These are phyloP conservation scores for Ophiodon elongatus DNA, from an alignment of 2,113 vertebrate genomes.

Conservation along the genomic window DNA sequence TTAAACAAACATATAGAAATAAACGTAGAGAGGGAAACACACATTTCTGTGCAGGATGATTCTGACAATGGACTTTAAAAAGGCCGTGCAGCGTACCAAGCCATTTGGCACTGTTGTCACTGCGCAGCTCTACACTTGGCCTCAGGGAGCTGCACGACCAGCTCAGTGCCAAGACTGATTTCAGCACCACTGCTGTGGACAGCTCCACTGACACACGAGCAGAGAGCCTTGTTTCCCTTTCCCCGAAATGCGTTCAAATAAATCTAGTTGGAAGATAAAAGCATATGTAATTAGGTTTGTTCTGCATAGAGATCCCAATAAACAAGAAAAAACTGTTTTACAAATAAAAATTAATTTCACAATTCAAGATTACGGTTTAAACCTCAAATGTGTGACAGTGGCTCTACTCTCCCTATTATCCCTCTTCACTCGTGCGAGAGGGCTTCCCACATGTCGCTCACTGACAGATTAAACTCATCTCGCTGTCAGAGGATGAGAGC, in stretches of 20 bases:
- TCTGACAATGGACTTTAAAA: slow-evolving; percentile 8
- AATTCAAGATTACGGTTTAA: slow-evolving; percentile 16
- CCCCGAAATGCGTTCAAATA: not conserved
- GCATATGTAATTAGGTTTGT: not conserved
- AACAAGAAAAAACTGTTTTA: not conserved
- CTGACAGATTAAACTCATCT: slow-evolving; percentile 21
- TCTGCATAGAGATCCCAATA: not conserved
- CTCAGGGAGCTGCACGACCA: slow-evolving; percentile 36
- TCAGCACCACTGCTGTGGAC: slow-evolving; percentile 65
- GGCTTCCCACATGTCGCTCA: slow-evolving; percentile 6
- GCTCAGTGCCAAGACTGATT: slow-evolving; percentile 49
- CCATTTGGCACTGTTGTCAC: slow-evolving; percentile 38
- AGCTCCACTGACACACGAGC: slow-evolving; percentile 53
- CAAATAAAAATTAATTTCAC: not conserved
- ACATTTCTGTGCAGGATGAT: not conserved
- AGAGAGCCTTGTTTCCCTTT: slow-evolving; percentile 20
- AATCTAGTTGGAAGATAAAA: not conserved
- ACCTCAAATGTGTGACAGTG: slow-evolving; percentile 19
- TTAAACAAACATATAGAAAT: no score
- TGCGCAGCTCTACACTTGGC: slow-evolving; percentile 35
- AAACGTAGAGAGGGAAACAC: not conserved
- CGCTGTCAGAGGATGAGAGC: not conserved
- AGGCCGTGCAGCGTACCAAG: not conserved
- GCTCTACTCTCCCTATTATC: slow-evolving; percentile 25
- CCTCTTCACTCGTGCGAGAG: not conserved